Percentiles rank a stretch among this genome's conserved stretches.
Evolutionary conservation across 2,797 vertebrate genomes (phyloP).

Genomic region (Falco biarmicus): DNA sequence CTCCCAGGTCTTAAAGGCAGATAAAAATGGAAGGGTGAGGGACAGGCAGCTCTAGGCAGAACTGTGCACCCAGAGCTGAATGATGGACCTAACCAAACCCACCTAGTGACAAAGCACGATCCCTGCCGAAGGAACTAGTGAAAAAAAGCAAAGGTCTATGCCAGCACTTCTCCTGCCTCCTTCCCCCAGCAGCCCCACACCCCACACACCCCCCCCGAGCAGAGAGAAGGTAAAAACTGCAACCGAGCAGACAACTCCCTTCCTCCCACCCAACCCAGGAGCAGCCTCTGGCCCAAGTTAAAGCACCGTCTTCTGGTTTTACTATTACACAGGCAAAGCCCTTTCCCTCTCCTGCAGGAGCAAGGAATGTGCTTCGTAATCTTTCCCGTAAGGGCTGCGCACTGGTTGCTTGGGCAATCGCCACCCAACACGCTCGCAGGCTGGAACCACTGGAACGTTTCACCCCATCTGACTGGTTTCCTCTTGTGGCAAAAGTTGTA

Average conservation of each 20-base stretch:
- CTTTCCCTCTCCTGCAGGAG: conserved; percentile 8
- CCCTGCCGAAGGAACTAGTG: not conserved
- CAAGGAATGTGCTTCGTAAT: conserved; percentile 28
- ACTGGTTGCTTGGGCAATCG: not conserved
- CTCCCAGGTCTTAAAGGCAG: not conserved
- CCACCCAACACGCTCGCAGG: not conserved
- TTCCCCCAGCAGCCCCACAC: not conserved
- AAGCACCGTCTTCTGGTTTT: not conserved
- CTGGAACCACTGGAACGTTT: not conserved
- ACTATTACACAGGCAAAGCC: not conserved
- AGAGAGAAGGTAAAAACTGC: not conserved
- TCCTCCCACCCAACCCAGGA: not conserved
- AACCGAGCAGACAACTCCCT: not conserved
- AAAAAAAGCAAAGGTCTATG: not conserved
- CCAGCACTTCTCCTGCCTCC: not conserved
- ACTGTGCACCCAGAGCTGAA: not conserved
- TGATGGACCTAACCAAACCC: not conserved
- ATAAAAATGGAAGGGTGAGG: fast-evolving
- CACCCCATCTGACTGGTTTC: not conserved
- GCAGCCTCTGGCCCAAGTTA: not conserved
- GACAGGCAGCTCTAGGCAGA: not conserved
- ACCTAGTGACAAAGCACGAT: not conserved
- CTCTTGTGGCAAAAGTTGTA: not conserved
- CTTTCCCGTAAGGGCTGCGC: conserved; percentile 21
- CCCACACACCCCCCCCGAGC: not conserved